phyloP scores from a whole-genome alignment of 2,797 vertebrate genomes.

The Amazonetta brasiliensis region DNA sequence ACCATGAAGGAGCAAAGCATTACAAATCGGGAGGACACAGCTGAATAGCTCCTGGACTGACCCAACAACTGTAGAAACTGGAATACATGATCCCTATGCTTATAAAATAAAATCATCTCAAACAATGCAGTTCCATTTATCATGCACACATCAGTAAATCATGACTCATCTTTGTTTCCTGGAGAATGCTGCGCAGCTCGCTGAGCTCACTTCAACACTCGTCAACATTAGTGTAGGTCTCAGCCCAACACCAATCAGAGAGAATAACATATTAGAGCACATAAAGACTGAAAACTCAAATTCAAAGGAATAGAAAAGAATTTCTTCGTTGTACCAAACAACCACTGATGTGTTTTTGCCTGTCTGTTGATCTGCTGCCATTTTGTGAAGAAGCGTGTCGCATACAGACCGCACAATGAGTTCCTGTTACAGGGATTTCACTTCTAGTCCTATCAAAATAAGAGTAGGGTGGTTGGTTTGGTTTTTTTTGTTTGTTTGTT shows the following conservation, averaged over 20 bases:
- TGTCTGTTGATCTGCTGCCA: neutral
- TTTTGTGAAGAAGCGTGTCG: neutral
- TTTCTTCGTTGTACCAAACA: neutral
- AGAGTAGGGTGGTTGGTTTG: neutral
- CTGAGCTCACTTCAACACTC: neutral
- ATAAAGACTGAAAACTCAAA: neutral
- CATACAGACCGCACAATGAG: neutral
- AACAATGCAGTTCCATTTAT: neutral
- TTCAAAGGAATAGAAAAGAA: neutral
- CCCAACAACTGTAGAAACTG: neutral
- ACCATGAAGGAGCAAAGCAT: neutral
- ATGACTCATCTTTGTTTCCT: neutral
- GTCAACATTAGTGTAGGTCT: neutral
- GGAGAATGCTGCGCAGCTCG: neutral
- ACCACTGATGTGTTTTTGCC: neutral
- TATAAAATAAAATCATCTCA: neutral
- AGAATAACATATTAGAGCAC: neutral
- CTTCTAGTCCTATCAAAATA: slow-evolving; percentile 16
- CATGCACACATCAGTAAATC: neutral
- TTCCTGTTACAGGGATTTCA: neutral
- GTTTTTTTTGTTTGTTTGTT: neutral
- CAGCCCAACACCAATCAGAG: neutral
- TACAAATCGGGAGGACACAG: neutral
- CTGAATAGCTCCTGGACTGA: neutral
- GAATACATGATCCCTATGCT: neutral